These are phyloP conservation scores for Chelidonichthys spinosus DNA, from an alignment of 2,797 vertebrate genomes.

Conservation along the genomic window DNA sequence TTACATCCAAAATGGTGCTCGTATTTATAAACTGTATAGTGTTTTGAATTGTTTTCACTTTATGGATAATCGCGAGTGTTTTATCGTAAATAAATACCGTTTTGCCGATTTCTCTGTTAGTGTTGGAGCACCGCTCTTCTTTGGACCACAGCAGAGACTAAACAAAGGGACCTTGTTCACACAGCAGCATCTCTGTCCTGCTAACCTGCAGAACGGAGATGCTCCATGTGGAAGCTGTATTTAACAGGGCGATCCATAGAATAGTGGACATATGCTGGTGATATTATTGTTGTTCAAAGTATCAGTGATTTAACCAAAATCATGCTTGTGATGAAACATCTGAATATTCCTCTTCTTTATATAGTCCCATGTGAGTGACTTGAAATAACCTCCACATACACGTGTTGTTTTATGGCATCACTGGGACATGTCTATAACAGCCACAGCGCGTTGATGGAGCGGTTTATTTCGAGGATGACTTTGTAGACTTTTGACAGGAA, in stretches of 20 bases:
- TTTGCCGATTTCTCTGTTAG: not conserved
- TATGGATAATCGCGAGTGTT: no score
- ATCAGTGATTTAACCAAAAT: no score
- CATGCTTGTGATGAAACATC: no score
- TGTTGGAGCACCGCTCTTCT: not conserved
- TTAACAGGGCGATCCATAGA: no score
- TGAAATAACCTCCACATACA: no score
- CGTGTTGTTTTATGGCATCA: not conserved
- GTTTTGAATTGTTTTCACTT: no score
- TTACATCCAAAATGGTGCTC: not conserved
- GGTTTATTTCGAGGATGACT: not conserved
- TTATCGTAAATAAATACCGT: not conserved
- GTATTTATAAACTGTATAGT: no score
- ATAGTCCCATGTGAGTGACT: no score
- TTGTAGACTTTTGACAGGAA: not conserved
- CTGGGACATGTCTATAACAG: not conserved
- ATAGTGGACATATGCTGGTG: no score
- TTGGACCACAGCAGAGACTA: not conserved
- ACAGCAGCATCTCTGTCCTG: not conserved
- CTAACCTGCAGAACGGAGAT: not conserved
- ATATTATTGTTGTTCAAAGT: no score
- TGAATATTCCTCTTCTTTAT: no score
- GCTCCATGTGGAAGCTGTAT: not conserved
- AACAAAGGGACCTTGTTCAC: not conserved
- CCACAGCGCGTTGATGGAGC: not conserved